Conservation (phyloP, 2,113 vertebrate species). For the Lipotes vexillifer region DNA sequence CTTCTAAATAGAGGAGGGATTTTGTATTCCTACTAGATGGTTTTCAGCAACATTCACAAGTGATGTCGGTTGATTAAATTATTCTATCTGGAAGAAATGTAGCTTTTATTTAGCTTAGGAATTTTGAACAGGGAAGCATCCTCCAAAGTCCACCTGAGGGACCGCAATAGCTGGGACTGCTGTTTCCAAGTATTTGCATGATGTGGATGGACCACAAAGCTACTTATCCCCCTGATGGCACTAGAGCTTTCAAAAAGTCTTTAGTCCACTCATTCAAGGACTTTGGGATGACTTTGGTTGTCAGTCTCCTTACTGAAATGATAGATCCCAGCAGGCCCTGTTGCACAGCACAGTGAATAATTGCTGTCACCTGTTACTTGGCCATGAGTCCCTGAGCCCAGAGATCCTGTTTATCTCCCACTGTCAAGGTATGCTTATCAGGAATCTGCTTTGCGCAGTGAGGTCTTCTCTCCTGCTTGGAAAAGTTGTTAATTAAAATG, state of each 20-base stretch:
- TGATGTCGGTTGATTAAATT: not conserved
- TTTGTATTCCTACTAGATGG: conserved; percentile 6
- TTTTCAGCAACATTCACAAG: not conserved
- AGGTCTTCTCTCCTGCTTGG: not conserved
- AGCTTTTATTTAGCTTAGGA: not conserved
- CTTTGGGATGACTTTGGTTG: not conserved
- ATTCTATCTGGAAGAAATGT: conserved; percentile 22
- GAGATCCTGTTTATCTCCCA: conserved; percentile 34
- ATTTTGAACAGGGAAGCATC: not conserved
- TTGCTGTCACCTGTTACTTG: conserved; percentile 23
- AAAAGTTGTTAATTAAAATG: conserved; percentile 50
- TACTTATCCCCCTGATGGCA: not conserved
- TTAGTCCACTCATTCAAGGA: not conserved
- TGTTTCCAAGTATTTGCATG: not conserved
- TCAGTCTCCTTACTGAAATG: not conserved
- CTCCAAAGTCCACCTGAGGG: not conserved
- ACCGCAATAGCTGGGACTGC: not conserved
- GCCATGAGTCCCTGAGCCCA: not conserved
- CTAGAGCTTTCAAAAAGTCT: not conserved
- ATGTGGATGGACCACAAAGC: fast-evolving
- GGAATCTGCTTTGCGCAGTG: conserved; percentile 10
- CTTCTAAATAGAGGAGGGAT: not conserved
- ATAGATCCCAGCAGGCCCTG: not conserved
- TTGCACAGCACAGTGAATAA: not conserved
- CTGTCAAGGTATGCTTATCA: conserved; percentile 51